Conservation (phyloP, 2,888 invertebrate species). For the Eupithecia inturbata region DNA sequence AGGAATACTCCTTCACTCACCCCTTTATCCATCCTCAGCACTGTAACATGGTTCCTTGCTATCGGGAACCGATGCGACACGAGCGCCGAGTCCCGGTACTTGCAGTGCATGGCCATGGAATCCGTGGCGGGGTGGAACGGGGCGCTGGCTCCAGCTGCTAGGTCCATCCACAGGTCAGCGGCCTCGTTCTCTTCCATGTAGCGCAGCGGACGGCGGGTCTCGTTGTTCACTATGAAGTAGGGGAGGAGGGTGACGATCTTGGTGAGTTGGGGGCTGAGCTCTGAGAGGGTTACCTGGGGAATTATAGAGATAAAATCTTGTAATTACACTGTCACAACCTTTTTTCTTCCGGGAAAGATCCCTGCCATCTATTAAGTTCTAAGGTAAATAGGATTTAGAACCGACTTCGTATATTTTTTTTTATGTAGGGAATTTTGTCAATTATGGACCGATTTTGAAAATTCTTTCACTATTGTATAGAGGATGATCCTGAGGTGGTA, state of each 20-base stretch:
- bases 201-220: slow-evolving; percentile 84
- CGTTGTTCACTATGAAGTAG: slow-evolving; percentile 90
- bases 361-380: too few species aligned
- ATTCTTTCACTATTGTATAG: too few species aligned
- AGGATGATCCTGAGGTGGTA: too few species aligned
- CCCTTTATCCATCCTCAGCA: slow-evolving; percentile 92
- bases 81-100: slow-evolving; percentile 89
- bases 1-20: slow-evolving; percentile 78
- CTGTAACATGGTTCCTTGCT: slow-evolving; percentile 87
- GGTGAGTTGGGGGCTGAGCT: slow-evolving; percentile 89
- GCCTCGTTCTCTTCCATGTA: slow-evolving; percentile 95
- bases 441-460: too few species aligned
- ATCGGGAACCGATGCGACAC: slow-evolving; percentile 91
- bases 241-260: slow-evolving; percentile 92
- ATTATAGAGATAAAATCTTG: neutral
- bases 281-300: slow-evolving; percentile 86
- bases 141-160: slow-evolving; percentile 87
- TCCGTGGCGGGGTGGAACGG: slow-evolving; percentile 93
- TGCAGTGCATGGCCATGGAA: slow-evolving; percentile 91
- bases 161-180: slow-evolving; percentile 92
- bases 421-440: too few species aligned
- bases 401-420: too few species aligned
- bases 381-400: too few species aligned
- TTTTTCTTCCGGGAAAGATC: too few species aligned
- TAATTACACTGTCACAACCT: too few species aligned